These are phyloP conservation scores for Cebidichthys violaceus DNA, from an alignment of 2,113 vertebrate genomes.

Conservation along the genomic window DNA sequence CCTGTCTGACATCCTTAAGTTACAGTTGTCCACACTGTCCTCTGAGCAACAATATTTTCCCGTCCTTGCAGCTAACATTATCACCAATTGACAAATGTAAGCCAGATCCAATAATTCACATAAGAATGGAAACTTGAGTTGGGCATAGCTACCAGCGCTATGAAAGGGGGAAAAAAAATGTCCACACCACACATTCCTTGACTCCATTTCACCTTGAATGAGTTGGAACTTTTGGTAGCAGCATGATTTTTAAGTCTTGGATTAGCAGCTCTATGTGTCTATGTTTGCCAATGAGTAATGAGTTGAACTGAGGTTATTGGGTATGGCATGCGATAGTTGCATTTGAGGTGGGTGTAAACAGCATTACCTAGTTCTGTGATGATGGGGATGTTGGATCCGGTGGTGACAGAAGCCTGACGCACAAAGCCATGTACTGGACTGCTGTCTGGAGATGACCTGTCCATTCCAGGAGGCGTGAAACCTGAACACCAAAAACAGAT, in stretches of 20 bases:
- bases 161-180: slow-evolving; percentile 41
- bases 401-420: slow-evolving; percentile 96
- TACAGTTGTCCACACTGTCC: slow-evolving; percentile 37
- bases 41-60: neutral
- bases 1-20: slow-evolving; percentile 58
- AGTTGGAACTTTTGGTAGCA: slow-evolving; percentile 59
- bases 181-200: slow-evolving; percentile 46
- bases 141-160: slow-evolving; percentile 43
- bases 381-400: slow-evolving; percentile 97
- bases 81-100: slow-evolving; percentile 40
- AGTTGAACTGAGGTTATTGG: slow-evolving; percentile 46
- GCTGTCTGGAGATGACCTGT: slow-evolving; percentile 96
- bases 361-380: slow-evolving; percentile 97
- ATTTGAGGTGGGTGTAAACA: slow-evolving; percentile 66
- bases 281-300: slow-evolving; percentile 54
- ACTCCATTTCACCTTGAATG: slow-evolving; percentile 53
- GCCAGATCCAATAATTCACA: slow-evolving; percentile 30
- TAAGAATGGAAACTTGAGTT: slow-evolving; percentile 20
- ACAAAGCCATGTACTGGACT: slow-evolving; percentile 97
- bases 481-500: slow-evolving; percentile 77
- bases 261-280: slow-evolving; percentile 38
- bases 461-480: slow-evolving; percentile 99
- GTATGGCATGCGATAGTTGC: slow-evolving; percentile 38
- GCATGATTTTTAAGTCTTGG: slow-evolving; percentile 33
- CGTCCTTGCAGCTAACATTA: slow-evolving; percentile 5